These are phyloP conservation scores for Cyprinodon tularosa DNA, from an alignment of 2,113 vertebrate genomes.

Conservation along the genomic window DNA sequence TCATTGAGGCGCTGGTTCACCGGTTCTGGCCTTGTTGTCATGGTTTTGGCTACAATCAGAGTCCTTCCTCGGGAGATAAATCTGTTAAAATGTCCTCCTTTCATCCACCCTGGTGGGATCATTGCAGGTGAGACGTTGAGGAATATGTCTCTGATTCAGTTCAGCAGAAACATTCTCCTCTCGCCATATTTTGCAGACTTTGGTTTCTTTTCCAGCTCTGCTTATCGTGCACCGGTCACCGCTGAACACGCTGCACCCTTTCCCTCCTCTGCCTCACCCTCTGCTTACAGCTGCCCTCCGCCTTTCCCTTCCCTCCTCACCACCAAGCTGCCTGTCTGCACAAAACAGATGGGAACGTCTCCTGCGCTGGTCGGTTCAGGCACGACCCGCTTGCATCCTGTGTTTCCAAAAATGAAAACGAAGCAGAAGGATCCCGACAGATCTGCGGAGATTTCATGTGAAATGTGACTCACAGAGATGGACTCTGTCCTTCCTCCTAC, in stretches of 20 bases:
- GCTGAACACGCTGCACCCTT: conserved; percentile 20
- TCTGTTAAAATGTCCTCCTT: not conserved
- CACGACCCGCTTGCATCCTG: conserved; percentile 40
- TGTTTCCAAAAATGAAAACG: conserved; percentile 26
- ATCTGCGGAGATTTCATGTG: not conserved
- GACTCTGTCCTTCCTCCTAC: conserved; percentile 14
- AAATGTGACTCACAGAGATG: conserved; percentile 28
- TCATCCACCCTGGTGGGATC: not conserved
- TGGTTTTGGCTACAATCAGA: too few species aligned
- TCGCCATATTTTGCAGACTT: too few species aligned
- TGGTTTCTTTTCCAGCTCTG: not conserved
- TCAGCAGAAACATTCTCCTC: not conserved
- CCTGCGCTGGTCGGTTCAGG: conserved; percentile 49
- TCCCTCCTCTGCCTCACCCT: conserved; percentile 23
- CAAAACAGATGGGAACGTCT: conserved; percentile 91
- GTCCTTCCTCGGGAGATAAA: too few species aligned
- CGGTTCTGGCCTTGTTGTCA: too few species aligned
- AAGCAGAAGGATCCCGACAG: not conserved
- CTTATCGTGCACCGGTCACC: conserved; percentile 2
- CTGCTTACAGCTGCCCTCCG: conserved; percentile 13
- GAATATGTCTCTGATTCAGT: too few species aligned
- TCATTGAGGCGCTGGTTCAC: too few species aligned
- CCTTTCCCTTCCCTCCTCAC: not conserved
- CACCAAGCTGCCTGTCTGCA: conserved; percentile 74
- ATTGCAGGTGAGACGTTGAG: too few species aligned